A percentile compares a stretch with the other conserved stretches of the same genome.
Conservation (phyloP, 2,888 invertebrate species). For the Pammene fasciana region DNA sequence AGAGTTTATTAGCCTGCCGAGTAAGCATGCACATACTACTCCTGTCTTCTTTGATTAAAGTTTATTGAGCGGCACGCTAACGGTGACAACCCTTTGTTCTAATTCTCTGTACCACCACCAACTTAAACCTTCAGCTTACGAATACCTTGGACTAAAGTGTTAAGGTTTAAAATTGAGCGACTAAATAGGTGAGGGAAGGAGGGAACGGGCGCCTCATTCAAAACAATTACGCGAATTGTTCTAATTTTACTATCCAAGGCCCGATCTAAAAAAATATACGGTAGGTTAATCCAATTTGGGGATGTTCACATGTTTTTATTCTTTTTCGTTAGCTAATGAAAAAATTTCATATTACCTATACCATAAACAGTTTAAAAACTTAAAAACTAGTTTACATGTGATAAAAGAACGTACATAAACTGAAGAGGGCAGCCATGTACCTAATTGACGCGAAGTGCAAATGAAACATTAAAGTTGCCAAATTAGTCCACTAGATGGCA, state of each 20-base stretch:
- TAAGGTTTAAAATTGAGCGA: constrained; percentile 16
- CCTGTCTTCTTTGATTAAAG: constrained; percentile 67
- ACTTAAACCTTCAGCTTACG: constrained; percentile 39
- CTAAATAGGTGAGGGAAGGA: neutral
- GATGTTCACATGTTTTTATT: constrained; percentile 35
- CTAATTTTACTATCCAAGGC: constrained; percentile 69
- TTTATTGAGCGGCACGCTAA: constrained; percentile 68
- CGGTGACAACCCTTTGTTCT: constrained; percentile 73
- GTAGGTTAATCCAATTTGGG: constrained; percentile 34
- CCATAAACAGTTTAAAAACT: too few species aligned
- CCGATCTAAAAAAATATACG: constrained; percentile 57
- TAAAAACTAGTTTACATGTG: too few species aligned
- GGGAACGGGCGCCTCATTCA: constrained; percentile 55
- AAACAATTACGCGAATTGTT: constrained; percentile 66
- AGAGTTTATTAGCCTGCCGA: constrained; percentile 37
- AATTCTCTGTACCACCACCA: constrained; percentile 60
- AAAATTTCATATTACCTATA: too few species aligned
- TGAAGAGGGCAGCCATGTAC: neutral
- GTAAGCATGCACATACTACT: constrained; percentile 40
- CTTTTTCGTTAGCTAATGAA: constrained; percentile 36
- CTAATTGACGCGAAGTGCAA: too few species aligned
- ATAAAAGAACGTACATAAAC: too few species aligned
- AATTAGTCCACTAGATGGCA: too few species aligned
- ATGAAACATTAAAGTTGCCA: too few species aligned
- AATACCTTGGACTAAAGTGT: neutral